Evolutionary conservation across 2,797 vertebrate species (phyloP), one percentile per base, ranked within the genome.

Genomic region (Lutra lutra): DNA sequence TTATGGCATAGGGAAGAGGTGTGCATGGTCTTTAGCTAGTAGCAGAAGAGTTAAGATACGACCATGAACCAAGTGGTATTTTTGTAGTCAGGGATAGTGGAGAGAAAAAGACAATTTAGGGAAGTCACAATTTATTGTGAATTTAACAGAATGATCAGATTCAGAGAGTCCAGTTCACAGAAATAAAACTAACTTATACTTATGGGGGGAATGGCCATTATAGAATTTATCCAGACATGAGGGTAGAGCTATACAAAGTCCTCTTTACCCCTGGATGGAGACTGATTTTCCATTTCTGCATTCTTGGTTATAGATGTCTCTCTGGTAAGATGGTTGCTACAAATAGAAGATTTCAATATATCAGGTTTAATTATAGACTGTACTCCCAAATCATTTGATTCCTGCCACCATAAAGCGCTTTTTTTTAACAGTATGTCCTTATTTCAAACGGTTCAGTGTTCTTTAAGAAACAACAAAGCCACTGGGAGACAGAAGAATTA

Each of bases 401-500:
- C 60, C 96, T 96, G 68, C 66, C 56, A 66, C 80, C 56, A 93
- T 77, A 95, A 97, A 89, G 38, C 95, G 40, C 68, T 97, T 94
- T 77, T 77, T 64, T 73, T 56, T 87, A 80, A 95, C 66, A 66
- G 54, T 54, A 4, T 86, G 66, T 77, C 96, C 90, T 95, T 93
- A 64, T 94, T 38, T 90, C 83, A 93, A 85, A 46, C 86, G 95
- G 62, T 68, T 89, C 89, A 46, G 38, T 93, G 94, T 92, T 91
- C 95, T 97, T 96, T 91, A 86, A 91, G 93, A 90, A 91, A 92
- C 77, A 88, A 38, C 60, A 89, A 72, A 97, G 79, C 96, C 68
- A 51, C 94, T 93, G 95, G 66, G 89, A 83, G 95, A 40, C 79
- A 90, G 95, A 95, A 96, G 95, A 95, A 97, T 97, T 82, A 96